Evolutionary conservation across 2,888 invertebrate genomes (phyloP), one percentile per base, ranked within the genome.

Genomic region (Lepas anatifera): DNA sequence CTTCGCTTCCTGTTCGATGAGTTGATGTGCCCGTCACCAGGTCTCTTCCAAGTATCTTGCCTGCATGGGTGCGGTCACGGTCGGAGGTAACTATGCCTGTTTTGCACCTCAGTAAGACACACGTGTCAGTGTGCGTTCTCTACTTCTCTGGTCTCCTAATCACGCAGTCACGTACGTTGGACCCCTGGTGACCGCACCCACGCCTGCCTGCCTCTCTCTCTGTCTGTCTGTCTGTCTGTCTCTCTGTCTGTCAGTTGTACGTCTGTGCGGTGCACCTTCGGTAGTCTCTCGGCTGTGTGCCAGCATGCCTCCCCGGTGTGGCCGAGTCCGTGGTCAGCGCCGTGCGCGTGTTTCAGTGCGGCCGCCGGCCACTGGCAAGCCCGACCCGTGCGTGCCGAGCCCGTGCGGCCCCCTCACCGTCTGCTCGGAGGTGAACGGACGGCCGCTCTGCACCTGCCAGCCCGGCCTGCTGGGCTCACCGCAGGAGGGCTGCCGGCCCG

Each of bases 391-490:
- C 58, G 74, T 69, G 73, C 72, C 73, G n/a, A 63, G 69, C 22
- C 73, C 70, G 39, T 77, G 77, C 72, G 77, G 77, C 32, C 67
- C 70, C 16, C 75, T 74, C 68, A 75, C 77, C 32, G 71, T 74
- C 35, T 77, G 77, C 69, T 72, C 73, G 52, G 73, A 75, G 13
- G 93, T 81, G 89, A 74, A 75, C 66, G 43, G 67, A 1, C 70
- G 66, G n/a, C 70, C 64, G 46, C 68, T 71, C n/a, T 92, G 91
- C 77, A 85, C 88, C 67, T 92, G 91, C 77, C 78, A 87, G 70
- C 81, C 85, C 43, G 89, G 90, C 77, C 91, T 87, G 77, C 85
- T 91, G 67, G 93, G 93, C 72, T 85, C 91, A 75, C 89, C 93
- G 63, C 90, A 76, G 76, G 63, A 71, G 70, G 32, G 71, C 73